Evolutionary conservation across 2,113 vertebrate species (phyloP).

Genomic region (Falcunculus frontatus): DNA sequence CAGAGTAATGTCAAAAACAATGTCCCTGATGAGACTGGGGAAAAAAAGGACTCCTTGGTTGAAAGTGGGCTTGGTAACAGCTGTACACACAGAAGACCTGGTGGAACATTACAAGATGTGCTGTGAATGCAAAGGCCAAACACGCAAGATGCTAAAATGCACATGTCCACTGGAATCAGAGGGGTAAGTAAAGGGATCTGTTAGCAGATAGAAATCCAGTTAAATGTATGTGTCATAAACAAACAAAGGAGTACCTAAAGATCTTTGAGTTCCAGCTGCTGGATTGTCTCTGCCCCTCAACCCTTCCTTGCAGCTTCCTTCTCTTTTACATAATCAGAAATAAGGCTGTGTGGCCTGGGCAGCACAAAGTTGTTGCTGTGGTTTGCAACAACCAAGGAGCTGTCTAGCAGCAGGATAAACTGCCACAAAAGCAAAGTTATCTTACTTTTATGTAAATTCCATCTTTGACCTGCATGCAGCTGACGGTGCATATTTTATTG

Average conservation of each 20-base stretch:
- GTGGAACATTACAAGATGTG: neutral
- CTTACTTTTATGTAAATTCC: constrained; percentile 43
- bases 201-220: neutral
- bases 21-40: neutral
- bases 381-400: neutral
- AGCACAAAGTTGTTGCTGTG: neutral
- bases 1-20: neutral
- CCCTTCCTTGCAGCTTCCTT: neutral
- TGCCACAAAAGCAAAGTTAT: constrained; percentile 28
- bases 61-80: neutral
- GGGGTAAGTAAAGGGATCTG: neutral
- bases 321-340: neutral
- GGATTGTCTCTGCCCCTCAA: neutral
- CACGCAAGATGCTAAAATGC: neutral
- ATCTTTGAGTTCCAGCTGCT: neutral
- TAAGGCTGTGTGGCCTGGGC: neutral
- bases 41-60: neutral
- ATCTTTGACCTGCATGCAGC: constrained; percentile 25
- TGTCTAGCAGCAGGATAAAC: neutral
- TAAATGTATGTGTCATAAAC: neutral
- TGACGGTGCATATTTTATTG: constrained; percentile 29
- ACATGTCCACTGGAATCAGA: neutral
- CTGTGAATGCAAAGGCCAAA: neutral
- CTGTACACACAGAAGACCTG: neutral
- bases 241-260: neutral